These are phyloP conservation scores for Resseliella maxima DNA, from an alignment of 2,888 invertebrate species.

Conservation along the genomic window DNA sequence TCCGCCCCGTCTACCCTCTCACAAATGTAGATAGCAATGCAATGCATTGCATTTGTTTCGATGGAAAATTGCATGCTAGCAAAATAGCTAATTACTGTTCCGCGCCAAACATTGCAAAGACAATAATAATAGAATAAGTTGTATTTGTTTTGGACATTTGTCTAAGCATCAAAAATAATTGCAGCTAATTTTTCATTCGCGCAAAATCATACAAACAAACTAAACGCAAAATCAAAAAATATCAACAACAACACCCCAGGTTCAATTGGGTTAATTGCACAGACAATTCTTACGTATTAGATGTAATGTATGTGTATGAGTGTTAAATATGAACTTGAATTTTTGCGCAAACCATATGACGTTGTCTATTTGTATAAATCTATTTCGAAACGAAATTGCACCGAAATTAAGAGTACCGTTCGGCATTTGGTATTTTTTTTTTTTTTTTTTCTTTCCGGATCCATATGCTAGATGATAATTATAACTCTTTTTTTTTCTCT, in stretches of 20 bases:
- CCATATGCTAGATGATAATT: not conserved
- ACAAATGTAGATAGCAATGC: too few relatives aligned
- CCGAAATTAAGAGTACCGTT: not conserved
- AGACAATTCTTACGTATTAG: too few relatives aligned
- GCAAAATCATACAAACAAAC: not conserved
- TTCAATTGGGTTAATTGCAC: slow-evolving; percentile 20
- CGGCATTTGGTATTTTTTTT: not conserved
- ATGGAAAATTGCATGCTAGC: not conserved
- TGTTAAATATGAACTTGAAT: not conserved
- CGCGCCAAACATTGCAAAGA: not conserved
- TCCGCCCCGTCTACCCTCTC: too few relatives aligned
- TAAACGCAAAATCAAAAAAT: not conserved
- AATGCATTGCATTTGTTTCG: too few relatives aligned
- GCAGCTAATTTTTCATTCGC: not conserved
- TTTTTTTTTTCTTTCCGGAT: not conserved
- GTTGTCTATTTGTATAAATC: not conserved
- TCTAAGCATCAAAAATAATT: slow-evolving; percentile 27
- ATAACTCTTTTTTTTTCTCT: not conserved
- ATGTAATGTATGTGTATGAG: too few relatives aligned
- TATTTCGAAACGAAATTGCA: not conserved
- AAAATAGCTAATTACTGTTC: slow-evolving; percentile 9
- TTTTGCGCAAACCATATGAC: not conserved
- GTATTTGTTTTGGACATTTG: slow-evolving; percentile 44
- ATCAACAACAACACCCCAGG: not conserved
- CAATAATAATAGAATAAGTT: not conserved